Percentiles rank a stretch among this genome's conserved stretches.
These are phyloP conservation scores for Alligator sinensis DNA, from an alignment of 2,113 vertebrate species.

Conservation along the genomic window DNA sequence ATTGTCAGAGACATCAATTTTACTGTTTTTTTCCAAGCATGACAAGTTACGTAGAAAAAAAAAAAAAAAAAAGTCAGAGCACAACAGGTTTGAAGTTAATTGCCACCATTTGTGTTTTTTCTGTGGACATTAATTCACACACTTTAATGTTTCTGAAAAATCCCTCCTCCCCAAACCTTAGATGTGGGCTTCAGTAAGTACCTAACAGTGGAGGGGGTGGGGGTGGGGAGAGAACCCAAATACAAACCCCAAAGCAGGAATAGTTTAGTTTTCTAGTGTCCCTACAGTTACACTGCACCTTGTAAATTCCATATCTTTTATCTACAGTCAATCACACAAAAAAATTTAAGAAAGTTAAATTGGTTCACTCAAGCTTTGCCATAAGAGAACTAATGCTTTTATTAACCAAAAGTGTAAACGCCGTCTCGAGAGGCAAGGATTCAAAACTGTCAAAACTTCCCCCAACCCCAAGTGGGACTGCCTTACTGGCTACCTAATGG, in stretches of 20 bases:
- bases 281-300: conserved; percentile 42
- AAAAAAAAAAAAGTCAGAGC: conserved; percentile 76
- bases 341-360: conserved; percentile 50
- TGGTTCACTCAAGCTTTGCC: conserved; percentile 47
- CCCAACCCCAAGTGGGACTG: conserved; percentile 21
- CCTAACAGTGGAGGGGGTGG: conserved; percentile 26
- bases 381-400: conserved; percentile 16
- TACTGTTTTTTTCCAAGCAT: conserved; percentile 81
- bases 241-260: conserved; percentile 36
- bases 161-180: conserved; percentile 25
- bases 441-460: conserved; percentile 4
- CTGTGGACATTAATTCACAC: conserved; percentile 61
- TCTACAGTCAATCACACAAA: conserved; percentile 1
- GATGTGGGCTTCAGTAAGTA: conserved; percentile 10
- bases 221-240: too few relatives aligned
- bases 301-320: conserved; percentile 43
- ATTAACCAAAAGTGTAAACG: conserved; percentile 26
- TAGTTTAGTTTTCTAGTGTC: conserved; percentile 66
- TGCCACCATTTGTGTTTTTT: conserved; percentile 69
- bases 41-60: conserved; percentile 66
- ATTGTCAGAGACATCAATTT: conserved; percentile 78
- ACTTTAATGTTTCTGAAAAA: conserved; percentile 54
- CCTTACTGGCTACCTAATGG: conserved; percentile 9
- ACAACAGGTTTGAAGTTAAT: conserved; percentile 70
- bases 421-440: conserved; percentile 24